Conservation (phyloP, 2,888 invertebrate species). For the Chrysopilus asiliformis region DNA sequence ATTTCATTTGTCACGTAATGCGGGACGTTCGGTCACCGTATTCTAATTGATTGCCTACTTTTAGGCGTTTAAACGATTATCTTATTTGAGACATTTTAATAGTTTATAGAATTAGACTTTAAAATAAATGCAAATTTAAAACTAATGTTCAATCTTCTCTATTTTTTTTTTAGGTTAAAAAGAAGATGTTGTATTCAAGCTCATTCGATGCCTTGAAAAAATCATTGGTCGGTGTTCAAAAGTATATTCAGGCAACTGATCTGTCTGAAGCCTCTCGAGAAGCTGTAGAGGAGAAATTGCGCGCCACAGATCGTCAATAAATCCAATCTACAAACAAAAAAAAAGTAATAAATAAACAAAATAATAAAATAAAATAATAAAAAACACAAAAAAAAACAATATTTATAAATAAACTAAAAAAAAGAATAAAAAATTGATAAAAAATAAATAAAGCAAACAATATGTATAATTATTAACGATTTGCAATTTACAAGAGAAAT, state of each 20-base stretch:
- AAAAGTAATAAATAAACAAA: constrained; percentile 2
- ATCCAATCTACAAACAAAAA: constrained; percentile 12
- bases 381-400: constrained; percentile 9
- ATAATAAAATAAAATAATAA: constrained; percentile 7
- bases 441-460: constrained; percentile 4
- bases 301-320: constrained; percentile 88
- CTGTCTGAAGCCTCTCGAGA: constrained; percentile 87
- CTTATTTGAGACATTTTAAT: no score
- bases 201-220: constrained; percentile 97
- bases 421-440: constrained; percentile 6
- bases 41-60: no score
- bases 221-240: constrained; percentile 90
- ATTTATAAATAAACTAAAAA: constrained; percentile 11
- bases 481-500: no score
- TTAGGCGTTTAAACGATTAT: no score
- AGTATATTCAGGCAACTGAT: constrained; percentile 95
- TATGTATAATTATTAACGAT: no score
- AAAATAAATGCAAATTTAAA: no score
- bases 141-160: no score
- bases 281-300: constrained; percentile 85
- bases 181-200: constrained; percentile 82
- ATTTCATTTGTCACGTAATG: no score
- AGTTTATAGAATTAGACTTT: no score
- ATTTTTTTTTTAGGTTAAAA: constrained; percentile 43
- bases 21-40: no score